Conservation (phyloP, 2,113 vertebrate genomes). For the Pristiophorus japonicus region DNA sequence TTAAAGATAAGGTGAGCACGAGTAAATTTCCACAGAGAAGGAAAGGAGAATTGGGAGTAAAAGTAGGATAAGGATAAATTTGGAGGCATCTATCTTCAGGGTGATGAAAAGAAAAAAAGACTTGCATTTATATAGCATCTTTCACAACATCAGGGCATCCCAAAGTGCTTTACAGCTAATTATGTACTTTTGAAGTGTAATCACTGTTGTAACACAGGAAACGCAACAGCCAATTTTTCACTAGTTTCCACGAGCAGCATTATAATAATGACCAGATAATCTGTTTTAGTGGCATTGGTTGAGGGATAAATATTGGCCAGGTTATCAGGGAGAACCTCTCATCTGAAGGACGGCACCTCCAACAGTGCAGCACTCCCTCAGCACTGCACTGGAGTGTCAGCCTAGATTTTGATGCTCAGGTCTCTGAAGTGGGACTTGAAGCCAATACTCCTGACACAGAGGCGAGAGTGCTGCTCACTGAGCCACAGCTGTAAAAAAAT, state of each 20-base stretch:
- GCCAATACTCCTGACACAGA: not conserved
- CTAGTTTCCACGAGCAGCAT: too few relatives aligned
- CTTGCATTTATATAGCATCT: not conserved
- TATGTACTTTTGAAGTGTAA: not conserved
- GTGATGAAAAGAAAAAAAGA: not conserved
- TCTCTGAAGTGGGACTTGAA: not conserved
- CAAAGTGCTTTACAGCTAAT: not conserved
- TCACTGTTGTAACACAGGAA: not conserved
- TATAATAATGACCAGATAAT: not conserved
- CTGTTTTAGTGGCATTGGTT: not conserved
- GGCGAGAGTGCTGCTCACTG: not conserved
- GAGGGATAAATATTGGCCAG: not conserved
- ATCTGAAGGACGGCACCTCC: not conserved
- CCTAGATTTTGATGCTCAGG: not conserved
- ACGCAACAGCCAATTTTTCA: not conserved
- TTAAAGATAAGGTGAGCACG: not conserved
- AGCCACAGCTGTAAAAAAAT: not conserved
- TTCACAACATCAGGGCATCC: not conserved
- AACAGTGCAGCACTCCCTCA: not conserved
- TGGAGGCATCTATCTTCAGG: not conserved
- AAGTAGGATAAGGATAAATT: not conserved
- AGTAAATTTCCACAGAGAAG: not conserved
- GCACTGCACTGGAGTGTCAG: not conserved
- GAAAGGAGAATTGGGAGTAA: not conserved
- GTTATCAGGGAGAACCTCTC: not conserved